Conservation (phyloP, 2,888 invertebrate species). For the Cataglyphis cursor region DNA sequence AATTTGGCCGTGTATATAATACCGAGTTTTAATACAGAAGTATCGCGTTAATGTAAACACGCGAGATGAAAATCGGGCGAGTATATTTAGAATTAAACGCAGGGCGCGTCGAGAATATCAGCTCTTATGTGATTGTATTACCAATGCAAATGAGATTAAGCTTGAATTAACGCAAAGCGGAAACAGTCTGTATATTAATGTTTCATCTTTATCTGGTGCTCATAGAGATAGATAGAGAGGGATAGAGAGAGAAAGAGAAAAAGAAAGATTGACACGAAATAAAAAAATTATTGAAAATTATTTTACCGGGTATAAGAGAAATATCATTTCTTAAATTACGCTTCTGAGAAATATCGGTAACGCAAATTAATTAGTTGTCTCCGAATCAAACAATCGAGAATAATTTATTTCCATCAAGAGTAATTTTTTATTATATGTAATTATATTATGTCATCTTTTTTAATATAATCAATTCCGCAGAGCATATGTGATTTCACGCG, state of each 20-base stretch:
- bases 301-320: neutral
- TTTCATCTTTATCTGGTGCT: neutral
- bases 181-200: neutral
- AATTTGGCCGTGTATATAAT: conserved; percentile 8
- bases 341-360: neutral
- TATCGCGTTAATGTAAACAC: conserved; percentile 42
- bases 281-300: conserved; percentile 2
- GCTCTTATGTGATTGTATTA: conserved; percentile 36
- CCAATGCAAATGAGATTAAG: conserved; percentile 46
- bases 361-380: neutral
- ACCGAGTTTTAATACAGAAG: conserved; percentile 34
- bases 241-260: no score
- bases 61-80: conserved; percentile 33
- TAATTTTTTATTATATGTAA: neutral
- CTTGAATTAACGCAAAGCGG: conserved; percentile 18
- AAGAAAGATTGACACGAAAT: no score
- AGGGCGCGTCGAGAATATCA: conserved; percentile 23
- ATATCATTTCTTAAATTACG: neutral
- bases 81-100: conserved; percentile 31
- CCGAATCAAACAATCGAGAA: neutral
- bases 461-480: neutral
- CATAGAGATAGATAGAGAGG: neutral
- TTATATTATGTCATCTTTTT: neutral
- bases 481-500: neutral
- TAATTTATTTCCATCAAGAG: neutral